Evolutionary conservation across 2,888 invertebrate species (phyloP), one percentile per base, ranked within the genome.

Genomic region (Sinelater perroti): DNA sequence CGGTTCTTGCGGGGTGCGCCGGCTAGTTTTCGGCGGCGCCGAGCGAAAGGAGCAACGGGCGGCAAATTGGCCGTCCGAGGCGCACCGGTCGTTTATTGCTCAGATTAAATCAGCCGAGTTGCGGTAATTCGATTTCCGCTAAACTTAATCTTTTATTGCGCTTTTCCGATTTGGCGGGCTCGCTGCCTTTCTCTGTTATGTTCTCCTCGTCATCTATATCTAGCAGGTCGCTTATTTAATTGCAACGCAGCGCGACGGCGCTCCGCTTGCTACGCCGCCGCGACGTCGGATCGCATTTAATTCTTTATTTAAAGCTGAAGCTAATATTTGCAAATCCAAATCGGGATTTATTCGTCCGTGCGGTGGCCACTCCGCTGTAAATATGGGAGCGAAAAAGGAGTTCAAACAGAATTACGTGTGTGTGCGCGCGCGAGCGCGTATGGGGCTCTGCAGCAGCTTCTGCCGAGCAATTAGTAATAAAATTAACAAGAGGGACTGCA

Each of bases 111-210:
- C 68, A 70, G 61, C 62, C 62, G 66, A 68, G 64, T 68, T 67
- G 68, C 65, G 63, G 68, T 71, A 71, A 71, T 71, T 71, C 66
- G 61, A 69, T 71, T 71, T 71, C 71, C 69, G 65, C 58, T 49
- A 58, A 58, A 58, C 49, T 58, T 58, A 53, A 46, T 47, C 46
- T 52, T 52, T 57, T 57, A 57, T 57, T 56, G 21, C 35, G 35
- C 30, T 50, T 28, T 51, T 38, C 26, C 28, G 38, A 38, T 21
- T n/a, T n/a, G n/a, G n/a, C n/a, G n/a, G n/a, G n/a, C n/a, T n/a
- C n/a, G n/a, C n/a, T 30, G 20, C 31, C 13, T 35, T 45, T 45
- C n/a, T 28, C 28, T 13, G 10, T 2, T 30, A 4, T 11, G 33
- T 6, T 17, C 16, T 16, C 8, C 1, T 14, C 33, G 14, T 33